These are phyloP conservation scores for Vombatus ursinus DNA, from an alignment of 2,113 vertebrate species.

Conservation along the genomic window DNA sequence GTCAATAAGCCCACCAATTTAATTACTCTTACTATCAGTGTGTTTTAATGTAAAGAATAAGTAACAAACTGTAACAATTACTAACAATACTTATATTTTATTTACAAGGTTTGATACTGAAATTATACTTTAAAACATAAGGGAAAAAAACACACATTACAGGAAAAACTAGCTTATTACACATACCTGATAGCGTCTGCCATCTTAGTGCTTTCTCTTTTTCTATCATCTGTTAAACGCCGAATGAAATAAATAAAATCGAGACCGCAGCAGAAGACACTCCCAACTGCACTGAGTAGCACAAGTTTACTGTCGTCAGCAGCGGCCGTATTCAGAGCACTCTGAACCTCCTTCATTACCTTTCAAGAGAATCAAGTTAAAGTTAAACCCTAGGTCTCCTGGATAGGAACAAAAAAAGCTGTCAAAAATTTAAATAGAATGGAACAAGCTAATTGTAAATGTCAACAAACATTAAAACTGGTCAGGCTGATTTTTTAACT, in stretches of 20 bases:
- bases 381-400: conserved; percentile 28
- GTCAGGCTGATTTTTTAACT: neutral
- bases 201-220: conserved; percentile 98
- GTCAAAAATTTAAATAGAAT: neutral
- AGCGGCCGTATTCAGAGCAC: conserved; percentile 95
- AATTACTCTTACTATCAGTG: neutral
- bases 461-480: neutral
- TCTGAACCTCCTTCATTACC: conserved; percentile 99
- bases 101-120: neutral
- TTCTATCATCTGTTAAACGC: conserved; percentile 95
- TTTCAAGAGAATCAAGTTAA: conserved; percentile 75
- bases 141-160: neutral
- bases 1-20: neutral
- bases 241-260: conserved; percentile 98
- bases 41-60: neutral
- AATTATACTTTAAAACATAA: too few relatives aligned
- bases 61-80: neutral
- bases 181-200: conserved; percentile 96
- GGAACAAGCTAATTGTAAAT: neutral
- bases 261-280: conserved; percentile 95
- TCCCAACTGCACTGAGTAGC: conserved; percentile 93
- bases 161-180: conserved; percentile 42
- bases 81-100: neutral
- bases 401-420: neutral
- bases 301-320: conserved; percentile 98